These are phyloP conservation scores for Harpagus bidentatus DNA, from an alignment of 2,113 vertebrate species.

Conservation along the genomic window DNA sequence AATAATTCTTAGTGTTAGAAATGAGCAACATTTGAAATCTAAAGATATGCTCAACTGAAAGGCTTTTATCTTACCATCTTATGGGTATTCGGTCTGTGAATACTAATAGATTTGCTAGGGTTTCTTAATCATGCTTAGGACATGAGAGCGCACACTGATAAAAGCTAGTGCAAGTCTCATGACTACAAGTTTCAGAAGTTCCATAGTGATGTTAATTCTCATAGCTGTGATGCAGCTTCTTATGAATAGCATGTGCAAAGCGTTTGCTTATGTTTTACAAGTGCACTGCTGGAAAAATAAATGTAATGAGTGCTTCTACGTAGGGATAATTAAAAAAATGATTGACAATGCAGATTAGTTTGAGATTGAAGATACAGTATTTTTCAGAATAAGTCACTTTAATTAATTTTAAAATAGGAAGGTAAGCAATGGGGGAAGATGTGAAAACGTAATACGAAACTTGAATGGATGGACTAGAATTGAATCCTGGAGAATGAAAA, in stretches of 20 bases:
- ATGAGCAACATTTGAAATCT: slow-evolving; percentile 32
- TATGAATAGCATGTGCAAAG: background rate
- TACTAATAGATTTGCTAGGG: slow-evolving; percentile 17
- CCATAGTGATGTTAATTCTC: slow-evolving; percentile 27
- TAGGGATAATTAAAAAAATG: background rate
- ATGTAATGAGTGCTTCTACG: background rate
- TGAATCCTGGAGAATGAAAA: background rate
- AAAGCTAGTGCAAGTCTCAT: background rate
- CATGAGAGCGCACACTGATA: background rate
- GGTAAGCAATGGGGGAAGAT: background rate
- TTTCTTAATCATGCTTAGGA: slow-evolving; percentile 59
- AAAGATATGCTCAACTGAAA: background rate
- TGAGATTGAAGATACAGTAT: background rate
- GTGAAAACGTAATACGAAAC: slow-evolving; percentile 1
- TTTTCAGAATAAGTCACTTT: slow-evolving; percentile 40
- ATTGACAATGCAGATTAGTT: slow-evolving; percentile 42
- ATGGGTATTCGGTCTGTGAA: background rate
- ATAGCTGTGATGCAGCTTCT: background rate
- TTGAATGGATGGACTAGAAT: slow-evolving; percentile 28
- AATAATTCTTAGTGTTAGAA: slow-evolving; percentile 35
- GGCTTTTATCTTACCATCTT: slow-evolving; percentile 24
- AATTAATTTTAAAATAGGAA: background rate
- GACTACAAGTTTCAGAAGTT: slow-evolving; percentile 36
- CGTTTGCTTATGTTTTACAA: background rate
- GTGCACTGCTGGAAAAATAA: background rate